Evolutionary conservation across 1,140 invertebrate species (phyloP).

Genomic region (Coboldia fuscipes): DNA sequence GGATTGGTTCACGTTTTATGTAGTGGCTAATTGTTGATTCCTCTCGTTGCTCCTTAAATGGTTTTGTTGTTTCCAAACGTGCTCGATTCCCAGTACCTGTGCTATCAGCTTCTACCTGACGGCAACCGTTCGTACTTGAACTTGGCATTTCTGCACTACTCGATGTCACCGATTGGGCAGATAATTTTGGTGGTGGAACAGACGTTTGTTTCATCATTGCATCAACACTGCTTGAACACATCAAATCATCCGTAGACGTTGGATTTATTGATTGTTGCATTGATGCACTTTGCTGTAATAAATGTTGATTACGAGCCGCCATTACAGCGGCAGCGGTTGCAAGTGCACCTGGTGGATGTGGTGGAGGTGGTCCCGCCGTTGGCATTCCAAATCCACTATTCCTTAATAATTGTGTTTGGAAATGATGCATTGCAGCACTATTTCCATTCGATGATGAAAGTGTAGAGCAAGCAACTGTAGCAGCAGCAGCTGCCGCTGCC

Average conservation of each 20-base stretch:
- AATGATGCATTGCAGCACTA: constrained; percentile 48
- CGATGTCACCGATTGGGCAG: too few relatives aligned
- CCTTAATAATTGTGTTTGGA: constrained; percentile 51
- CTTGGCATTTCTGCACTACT: constrained; percentile 13
- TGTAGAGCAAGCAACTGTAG: too few relatives aligned
- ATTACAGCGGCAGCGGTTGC: constrained; percentile 22
- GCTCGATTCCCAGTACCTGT: constrained; percentile 9
- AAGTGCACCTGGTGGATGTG: constrained; percentile 26
- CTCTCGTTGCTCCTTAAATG: constrained; percentile 1
- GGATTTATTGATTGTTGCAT: too few relatives aligned
- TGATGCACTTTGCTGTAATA: too few relatives aligned
- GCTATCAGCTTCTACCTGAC: constrained; percentile 19
- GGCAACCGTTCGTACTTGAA: constrained; percentile 11
- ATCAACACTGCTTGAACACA: too few relatives aligned
- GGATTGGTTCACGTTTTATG: too few relatives aligned
- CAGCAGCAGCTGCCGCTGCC: too few relatives aligned
- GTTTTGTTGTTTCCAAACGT: constrained; percentile 2
- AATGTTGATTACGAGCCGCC: constrained; percentile 23
- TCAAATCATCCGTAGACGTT: too few relatives aligned
- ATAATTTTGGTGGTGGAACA: too few relatives aligned
- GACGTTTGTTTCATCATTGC: too few relatives aligned
- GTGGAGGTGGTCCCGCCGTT: constrained; percentile 31
- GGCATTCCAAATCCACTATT: too few relatives aligned
- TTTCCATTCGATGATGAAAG: too few relatives aligned
- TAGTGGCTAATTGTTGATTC: constrained; percentile 14